phyloP scores from a whole-genome alignment of 2,113 vertebrate species.

The Diphyllodes magnificus region DNA sequence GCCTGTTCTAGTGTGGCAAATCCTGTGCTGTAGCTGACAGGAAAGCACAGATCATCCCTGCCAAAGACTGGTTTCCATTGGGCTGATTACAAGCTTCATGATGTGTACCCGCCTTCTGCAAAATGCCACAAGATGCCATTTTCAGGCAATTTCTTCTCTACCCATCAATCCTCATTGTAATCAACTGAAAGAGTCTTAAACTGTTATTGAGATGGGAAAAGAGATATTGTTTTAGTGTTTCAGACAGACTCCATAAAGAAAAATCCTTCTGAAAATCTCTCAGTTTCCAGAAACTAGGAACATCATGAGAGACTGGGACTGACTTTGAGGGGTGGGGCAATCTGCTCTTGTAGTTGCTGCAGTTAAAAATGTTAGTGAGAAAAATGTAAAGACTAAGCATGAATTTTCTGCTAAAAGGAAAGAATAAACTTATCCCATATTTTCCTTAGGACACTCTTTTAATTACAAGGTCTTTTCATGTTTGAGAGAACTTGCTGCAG shows the following conservation, averaged over 20 bases:
- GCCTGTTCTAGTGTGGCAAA: neutral
- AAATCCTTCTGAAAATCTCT: neutral
- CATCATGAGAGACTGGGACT: neutral
- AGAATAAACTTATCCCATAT: neutral
- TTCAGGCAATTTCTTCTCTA: neutral
- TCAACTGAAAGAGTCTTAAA: neutral
- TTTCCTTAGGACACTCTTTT: neutral
- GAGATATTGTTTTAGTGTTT: neutral
- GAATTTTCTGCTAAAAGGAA: neutral
- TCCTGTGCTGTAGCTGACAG: neutral
- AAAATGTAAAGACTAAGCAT: neutral
- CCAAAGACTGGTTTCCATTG: neutral
- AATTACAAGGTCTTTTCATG: neutral
- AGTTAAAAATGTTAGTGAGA: neutral
- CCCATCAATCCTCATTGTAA: neutral
- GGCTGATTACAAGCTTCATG: neutral
- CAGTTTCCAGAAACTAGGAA: neutral
- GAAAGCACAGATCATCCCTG: neutral
- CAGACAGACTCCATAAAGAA: neutral
- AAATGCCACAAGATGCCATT: neutral
- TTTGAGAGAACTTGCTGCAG: neutral
- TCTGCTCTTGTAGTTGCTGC: neutral
- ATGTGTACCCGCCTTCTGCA: neutral
- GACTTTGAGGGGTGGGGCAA: neutral
- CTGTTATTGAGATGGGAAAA: neutral